Percentiles rank a stretch among this genome's conserved stretches.
Conservation (phyloP, 1,140 invertebrate genomes). For the Alviniconcha marisindica region DNA sequence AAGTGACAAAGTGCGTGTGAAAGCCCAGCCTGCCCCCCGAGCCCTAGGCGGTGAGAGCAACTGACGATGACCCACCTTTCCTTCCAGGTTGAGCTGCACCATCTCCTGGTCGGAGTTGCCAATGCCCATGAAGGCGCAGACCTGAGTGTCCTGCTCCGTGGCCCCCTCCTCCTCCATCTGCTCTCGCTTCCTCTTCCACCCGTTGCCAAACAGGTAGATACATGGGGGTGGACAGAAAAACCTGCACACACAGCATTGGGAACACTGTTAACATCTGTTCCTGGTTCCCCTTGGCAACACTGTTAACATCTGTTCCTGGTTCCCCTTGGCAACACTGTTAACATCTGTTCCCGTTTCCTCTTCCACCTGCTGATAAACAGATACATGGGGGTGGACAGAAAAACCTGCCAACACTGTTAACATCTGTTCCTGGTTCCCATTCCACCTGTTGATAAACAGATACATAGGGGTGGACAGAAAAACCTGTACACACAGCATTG, state of each 20-base stretch:
- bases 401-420: too few relatives aligned
- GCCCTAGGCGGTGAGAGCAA: too few relatives aligned
- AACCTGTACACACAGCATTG: too few relatives aligned
- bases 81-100: conserved; percentile 97
- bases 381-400: conserved; percentile 99
- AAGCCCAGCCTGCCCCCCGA: neutral
- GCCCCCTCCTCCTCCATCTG: conserved; percentile 69
- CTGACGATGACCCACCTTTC: conserved; percentile 77
- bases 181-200: conserved; percentile 96
- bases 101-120: conserved; percentile 99
- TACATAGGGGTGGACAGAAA: conserved; percentile 99
- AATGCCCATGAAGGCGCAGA: conserved; percentile 99
- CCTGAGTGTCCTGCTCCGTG: conserved; percentile 79
- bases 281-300: too few relatives aligned
- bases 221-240: conserved; percentile 99
- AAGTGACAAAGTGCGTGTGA: neutral
- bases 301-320: too few relatives aligned
- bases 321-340: too few relatives aligned
- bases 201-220: conserved; percentile 98
- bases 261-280: too few relatives aligned
- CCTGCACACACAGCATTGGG: conserved; percentile 66
- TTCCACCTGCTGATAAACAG: conserved; percentile 98
- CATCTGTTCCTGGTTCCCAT: too few relatives aligned
- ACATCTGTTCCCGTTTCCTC: conserved; percentile 86
- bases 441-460: conserved; percentile 99